Conservation (phyloP, 1,140 invertebrate genomes). For the Drosophila kikkawai region DNA sequence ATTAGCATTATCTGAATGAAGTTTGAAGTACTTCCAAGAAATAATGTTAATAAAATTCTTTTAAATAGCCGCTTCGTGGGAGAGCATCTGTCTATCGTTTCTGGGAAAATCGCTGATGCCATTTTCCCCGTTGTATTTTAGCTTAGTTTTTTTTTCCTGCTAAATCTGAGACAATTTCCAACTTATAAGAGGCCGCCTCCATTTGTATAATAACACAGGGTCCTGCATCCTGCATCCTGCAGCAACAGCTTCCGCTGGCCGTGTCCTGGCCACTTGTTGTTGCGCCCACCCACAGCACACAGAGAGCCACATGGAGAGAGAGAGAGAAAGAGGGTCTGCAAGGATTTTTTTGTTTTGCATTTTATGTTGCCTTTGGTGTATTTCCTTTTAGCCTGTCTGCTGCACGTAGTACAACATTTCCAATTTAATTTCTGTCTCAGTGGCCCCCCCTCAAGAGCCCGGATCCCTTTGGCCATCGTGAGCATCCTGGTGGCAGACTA, state of each 20-base stretch:
- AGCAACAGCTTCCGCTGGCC: constrained; percentile 65
- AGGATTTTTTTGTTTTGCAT: constrained; percentile 52
- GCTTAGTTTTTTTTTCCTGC: constrained; percentile 11
- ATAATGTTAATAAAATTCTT: constrained; percentile 22
- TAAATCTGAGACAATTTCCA: constrained; percentile 81
- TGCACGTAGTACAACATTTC: constrained; percentile 73
- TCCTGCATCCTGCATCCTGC: constrained; percentile 57
- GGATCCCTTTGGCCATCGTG: constrained; percentile 6
- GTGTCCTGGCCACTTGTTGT: constrained; percentile 77
- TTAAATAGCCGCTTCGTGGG: neutral
- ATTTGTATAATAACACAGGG: constrained; percentile 78
- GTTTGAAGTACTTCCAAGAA: constrained; percentile 4
- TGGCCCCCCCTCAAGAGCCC: neutral
- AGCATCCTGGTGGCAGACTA: constrained; percentile 30
- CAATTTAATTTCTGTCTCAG: constrained; percentile 81
- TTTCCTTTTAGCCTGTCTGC: constrained; percentile 74
- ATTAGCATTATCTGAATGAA: constrained; percentile 1
- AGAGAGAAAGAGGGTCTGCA: neutral
- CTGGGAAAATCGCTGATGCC: constrained; percentile 1
- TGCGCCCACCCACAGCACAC: constrained; percentile 30
- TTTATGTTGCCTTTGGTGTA: constrained; percentile 71
- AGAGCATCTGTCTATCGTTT: constrained; percentile 33
- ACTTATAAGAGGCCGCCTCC: constrained; percentile 68
- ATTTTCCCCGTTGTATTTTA: constrained; percentile 4
- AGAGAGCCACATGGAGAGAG: neutral